phyloP scores from a whole-genome alignment of 2,113 vertebrate species.

The Paramisgurnus dabryanus region DNA sequence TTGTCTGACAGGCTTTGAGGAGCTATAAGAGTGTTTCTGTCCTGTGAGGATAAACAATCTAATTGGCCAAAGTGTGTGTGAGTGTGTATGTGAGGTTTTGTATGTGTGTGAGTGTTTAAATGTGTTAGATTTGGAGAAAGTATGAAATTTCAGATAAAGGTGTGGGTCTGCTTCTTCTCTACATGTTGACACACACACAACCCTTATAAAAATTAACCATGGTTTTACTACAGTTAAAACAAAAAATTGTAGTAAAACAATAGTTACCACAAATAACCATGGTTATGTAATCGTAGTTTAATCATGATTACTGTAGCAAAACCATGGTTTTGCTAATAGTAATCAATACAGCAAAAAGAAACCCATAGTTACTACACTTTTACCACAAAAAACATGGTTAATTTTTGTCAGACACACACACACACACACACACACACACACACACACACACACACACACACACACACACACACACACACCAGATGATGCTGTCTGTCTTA shows the following conservation, averaged over 20 bases:
- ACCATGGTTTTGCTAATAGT: too few species aligned
- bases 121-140: too few species aligned
- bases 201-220: too few species aligned
- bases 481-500: background rate
- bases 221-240: too few species aligned
- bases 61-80: background rate
- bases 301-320: too few species aligned
- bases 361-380: background rate
- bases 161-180: background rate
- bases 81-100: background rate
- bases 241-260: too few species aligned
- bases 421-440: too few species aligned
- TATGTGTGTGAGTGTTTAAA: constrained; percentile 1
- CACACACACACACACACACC: background rate
- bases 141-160: background rate
- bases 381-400: too few species aligned
- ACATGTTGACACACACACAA: background rate
- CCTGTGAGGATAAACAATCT: constrained; percentile 2
- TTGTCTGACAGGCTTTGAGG: background rate
- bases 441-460: background rate
- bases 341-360: too few species aligned
- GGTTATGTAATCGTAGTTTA: too few species aligned
- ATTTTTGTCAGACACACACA: too few species aligned
- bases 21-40: background rate
- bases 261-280: too few species aligned